Evolutionary conservation across 2,113 vertebrate species (phyloP).

Genomic region (Sapajus apella): DNA sequence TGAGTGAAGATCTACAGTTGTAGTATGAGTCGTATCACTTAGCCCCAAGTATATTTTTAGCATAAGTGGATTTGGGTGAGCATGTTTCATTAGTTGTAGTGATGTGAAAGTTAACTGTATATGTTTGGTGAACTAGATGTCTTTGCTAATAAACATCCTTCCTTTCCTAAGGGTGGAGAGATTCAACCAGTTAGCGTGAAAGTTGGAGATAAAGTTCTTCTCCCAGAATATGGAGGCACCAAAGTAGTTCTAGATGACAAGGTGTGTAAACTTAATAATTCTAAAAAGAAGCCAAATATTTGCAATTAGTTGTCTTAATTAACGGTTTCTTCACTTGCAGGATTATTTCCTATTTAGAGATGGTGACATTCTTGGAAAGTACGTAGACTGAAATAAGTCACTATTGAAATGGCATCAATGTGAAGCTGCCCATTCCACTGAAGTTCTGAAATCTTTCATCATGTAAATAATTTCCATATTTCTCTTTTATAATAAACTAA

Average conservation of each 20-base stretch:
- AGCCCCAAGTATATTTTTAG: background rate
- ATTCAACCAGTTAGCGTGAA: slow-evolving; percentile 92
- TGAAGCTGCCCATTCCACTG: slow-evolving; percentile 82
- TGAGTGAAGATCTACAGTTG: background rate
- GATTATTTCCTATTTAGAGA: slow-evolving; percentile 99
- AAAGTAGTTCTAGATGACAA: slow-evolving; percentile 96
- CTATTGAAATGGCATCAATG: slow-evolving; percentile 66
- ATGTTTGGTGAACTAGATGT: background rate
- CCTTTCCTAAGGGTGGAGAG: slow-evolving; percentile 87
- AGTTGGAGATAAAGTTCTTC: slow-evolving; percentile 96
- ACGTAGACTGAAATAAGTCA: slow-evolving; percentile 89
- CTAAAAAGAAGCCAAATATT: background rate
- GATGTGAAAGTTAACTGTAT: background rate
- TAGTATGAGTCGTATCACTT: background rate
- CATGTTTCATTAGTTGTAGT: background rate
- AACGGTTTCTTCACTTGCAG: slow-evolving; percentile 81
- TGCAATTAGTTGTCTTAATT: background rate
- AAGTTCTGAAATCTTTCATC: slow-evolving; percentile 85
- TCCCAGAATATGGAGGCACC: slow-evolving; percentile 98
- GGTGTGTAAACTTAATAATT: slow-evolving; percentile 81
- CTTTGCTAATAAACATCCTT: background rate
- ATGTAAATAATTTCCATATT: slow-evolving; percentile 92
- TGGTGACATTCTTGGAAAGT: slow-evolving; percentile 97
- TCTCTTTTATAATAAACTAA: slow-evolving; percentile 86
- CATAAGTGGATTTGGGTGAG: background rate